A percentile compares a stretch with the other conserved stretches of the same genome.
phyloP scores from a whole-genome alignment of 2,797 vertebrate species.

The Cynodonichthys magdalenae region DNA sequence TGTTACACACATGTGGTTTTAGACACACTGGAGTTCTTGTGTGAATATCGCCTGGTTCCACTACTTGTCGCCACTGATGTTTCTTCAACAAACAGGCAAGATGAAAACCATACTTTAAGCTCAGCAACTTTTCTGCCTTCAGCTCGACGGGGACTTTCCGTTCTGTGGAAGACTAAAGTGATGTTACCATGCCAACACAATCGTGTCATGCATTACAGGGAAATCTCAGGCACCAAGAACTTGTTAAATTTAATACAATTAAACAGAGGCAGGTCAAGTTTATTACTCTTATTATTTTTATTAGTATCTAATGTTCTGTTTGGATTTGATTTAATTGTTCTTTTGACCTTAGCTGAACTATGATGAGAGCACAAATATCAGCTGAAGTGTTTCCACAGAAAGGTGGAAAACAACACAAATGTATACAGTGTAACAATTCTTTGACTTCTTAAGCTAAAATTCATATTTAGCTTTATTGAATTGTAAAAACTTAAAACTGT shows the following conservation, averaged over 20 bases:
- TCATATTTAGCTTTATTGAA: not conserved
- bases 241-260: constrained; percentile 22
- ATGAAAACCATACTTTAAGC: constrained; percentile 32
- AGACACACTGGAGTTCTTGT: constrained; percentile 32
- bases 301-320: constrained; percentile 25
- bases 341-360: constrained; percentile 26
- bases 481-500: not conserved
- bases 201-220: constrained; percentile 21
- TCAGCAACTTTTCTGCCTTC: constrained; percentile 21
- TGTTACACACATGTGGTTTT: constrained; percentile 57
- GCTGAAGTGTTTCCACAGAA: constrained; percentile 9
- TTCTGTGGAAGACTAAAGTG: constrained; percentile 12
- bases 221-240: constrained; percentile 23
- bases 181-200: constrained; percentile 24
- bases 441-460: not conserved
- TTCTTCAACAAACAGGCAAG: constrained; percentile 44
- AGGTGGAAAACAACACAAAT: too few species aligned
- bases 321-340: constrained; percentile 32
- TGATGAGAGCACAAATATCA: constrained; percentile 21
- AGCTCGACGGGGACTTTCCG: constrained; percentile 41
- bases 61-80: constrained; percentile 32
- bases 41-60: constrained; percentile 23
- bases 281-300: constrained; percentile 11
- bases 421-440: too few species aligned
- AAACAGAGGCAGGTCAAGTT: constrained; percentile 20